Percentiles rank a stretch among this genome's conserved stretches.
Conservation (phyloP, 2,113 vertebrate genomes). For the Neolamprologus variostigma region DNA sequence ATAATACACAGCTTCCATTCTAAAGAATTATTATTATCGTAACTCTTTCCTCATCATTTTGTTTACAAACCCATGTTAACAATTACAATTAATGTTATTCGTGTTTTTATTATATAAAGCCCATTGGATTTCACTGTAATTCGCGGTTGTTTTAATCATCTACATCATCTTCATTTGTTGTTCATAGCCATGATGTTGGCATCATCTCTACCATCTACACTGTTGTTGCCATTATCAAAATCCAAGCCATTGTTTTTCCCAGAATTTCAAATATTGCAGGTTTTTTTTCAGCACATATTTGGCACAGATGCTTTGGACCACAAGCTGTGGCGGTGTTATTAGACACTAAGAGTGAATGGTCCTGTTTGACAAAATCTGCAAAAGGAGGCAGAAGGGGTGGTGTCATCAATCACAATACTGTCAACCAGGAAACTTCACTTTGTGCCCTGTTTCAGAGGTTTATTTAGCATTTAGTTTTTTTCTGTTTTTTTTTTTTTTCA, state of each 20-base stretch:
- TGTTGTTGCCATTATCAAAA: neutral
- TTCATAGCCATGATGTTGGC: neutral
- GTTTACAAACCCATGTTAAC: neutral
- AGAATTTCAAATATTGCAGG: neutral
- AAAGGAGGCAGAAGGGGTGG: neutral
- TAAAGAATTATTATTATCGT: neutral
- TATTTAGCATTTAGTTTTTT: neutral
- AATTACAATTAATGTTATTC: neutral
- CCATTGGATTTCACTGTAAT: neutral
- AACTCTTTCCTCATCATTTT: neutral
- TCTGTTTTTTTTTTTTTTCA: neutral
- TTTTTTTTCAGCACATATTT: neutral
- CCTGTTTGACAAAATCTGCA: neutral
- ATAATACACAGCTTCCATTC: neutral
- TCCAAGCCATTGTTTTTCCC: neutral
- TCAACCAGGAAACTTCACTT: neutral
- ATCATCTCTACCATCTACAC: neutral
- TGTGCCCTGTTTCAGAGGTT: neutral
- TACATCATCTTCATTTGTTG: neutral
- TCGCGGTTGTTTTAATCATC: neutral
- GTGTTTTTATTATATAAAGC: neutral
- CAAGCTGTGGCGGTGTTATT: neutral
- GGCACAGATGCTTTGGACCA: no score
- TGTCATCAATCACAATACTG: neutral
- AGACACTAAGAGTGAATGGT: neutral